phyloP scores from a whole-genome alignment of 2,113 vertebrate species.

The Cryptomyrus ogoouensis region DNA sequence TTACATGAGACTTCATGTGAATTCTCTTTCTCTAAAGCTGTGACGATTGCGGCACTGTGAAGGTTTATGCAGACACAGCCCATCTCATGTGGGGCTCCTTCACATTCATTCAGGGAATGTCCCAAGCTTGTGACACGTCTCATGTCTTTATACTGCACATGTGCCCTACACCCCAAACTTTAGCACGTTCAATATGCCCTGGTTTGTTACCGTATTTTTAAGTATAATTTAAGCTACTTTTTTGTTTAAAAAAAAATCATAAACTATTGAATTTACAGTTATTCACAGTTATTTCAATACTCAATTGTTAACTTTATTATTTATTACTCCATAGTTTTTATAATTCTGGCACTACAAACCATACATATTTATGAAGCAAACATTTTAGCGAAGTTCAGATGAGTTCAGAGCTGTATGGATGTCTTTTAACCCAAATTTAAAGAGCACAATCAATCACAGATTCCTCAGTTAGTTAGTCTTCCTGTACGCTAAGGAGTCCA shows the following conservation, averaged over 20 bases:
- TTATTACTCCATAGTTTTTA: not conserved
- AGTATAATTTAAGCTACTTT: not conserved
- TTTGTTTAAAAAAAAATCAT: not conserved
- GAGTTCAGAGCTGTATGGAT: not conserved
- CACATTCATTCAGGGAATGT: not conserved
- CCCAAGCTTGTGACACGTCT: not conserved
- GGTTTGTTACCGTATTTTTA: not conserved
- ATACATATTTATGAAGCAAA: not conserved
- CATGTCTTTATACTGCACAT: not conserved
- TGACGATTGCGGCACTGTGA: not conserved
- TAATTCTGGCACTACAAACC: not conserved
- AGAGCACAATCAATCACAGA: slow-evolving; percentile 16
- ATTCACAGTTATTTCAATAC: not conserved
- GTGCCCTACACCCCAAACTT: not conserved
- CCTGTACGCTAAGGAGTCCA: not conserved
- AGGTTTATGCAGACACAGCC: not conserved
- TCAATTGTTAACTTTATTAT: not conserved
- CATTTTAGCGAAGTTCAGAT: not conserved
- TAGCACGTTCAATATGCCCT: not conserved
- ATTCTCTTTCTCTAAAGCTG: not conserved
- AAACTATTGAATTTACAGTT: not conserved
- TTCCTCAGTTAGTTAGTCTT: not conserved
- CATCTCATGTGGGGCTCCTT: not conserved
- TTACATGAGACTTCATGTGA: not conserved
- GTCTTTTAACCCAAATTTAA: not conserved